phyloP scores from a whole-genome alignment of 2,113 vertebrate genomes.

The Boulengeromyrus knoepffleri region DNA sequence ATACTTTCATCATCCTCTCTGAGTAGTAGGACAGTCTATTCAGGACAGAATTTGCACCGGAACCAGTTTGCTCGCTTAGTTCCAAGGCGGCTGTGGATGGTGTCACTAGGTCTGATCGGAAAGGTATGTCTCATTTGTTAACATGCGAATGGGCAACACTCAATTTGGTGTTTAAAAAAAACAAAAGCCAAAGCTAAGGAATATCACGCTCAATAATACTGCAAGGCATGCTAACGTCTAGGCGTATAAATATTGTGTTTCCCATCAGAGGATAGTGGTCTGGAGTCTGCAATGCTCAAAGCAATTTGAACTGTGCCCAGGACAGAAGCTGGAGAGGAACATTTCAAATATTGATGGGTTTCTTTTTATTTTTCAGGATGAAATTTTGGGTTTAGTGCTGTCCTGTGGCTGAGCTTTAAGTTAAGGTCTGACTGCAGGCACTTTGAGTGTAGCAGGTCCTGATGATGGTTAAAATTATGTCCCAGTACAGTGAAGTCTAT shows the following conservation, averaged over 20 bases:
- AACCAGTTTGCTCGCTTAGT: background rate
- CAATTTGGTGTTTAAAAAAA: background rate
- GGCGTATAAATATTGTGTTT: background rate
- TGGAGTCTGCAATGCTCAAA: background rate
- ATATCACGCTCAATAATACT: background rate
- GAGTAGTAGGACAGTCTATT: background rate
- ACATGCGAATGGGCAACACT: background rate
- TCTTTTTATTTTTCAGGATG: background rate
- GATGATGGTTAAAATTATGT: background rate
- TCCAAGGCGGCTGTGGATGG: background rate
- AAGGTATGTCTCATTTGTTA: background rate
- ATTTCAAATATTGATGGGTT: background rate
- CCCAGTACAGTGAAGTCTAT: background rate
- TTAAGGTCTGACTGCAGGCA: background rate
- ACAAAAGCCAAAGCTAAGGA: background rate
- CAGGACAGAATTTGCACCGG: background rate
- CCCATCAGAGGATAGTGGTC: background rate
- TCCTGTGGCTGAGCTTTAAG: background rate
- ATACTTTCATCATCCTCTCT: background rate
- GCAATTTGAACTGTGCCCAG: background rate
- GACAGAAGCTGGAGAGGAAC: background rate
- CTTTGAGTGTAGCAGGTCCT: background rate
- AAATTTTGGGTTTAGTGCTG: background rate
- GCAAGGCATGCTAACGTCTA: background rate
- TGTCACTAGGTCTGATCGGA: background rate